Percentiles rank a stretch among this genome's conserved stretches.
phyloP scores from a whole-genome alignment of 2,888 invertebrate genomes.

The Caenorhabditis panamensis region DNA sequence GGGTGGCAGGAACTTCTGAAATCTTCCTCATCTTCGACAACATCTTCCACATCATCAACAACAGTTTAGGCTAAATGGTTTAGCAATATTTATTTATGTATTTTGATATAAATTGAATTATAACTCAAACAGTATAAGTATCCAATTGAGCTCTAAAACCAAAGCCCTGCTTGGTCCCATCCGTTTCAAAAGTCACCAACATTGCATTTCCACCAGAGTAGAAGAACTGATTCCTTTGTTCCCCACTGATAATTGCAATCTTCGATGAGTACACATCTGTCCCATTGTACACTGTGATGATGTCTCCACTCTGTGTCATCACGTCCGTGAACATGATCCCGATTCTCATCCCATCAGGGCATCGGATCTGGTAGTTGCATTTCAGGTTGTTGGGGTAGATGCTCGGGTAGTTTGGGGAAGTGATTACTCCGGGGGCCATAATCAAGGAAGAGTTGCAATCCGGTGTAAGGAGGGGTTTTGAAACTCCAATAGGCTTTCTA shows the following conservation, averaged over 20 bases:
- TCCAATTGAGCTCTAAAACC: background rate
- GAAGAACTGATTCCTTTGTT: background rate
- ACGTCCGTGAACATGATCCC: background rate
- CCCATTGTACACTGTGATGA: background rate
- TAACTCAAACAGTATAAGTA: too few relatives aligned
- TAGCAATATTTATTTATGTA: too few relatives aligned
- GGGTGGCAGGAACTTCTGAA: slow-evolving; percentile 50
- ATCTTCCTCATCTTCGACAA: slow-evolving; percentile 44
- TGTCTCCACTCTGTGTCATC: background rate
- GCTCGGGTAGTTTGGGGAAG: background rate
- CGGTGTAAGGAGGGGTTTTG: too few relatives aligned
- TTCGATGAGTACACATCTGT: background rate
- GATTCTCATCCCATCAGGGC: background rate
- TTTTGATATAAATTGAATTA: too few relatives aligned
- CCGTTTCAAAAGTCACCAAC: background rate
- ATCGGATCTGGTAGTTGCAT: background rate
- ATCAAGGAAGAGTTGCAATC: background rate
- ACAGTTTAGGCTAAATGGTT: too few relatives aligned
- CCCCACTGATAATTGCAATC: background rate
- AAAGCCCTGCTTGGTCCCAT: background rate
- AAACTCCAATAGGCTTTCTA: background rate
- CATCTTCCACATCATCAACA: slow-evolving; percentile 34
- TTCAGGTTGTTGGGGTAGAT: background rate
- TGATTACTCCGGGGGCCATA: background rate
- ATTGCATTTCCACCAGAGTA: background rate